Evolutionary conservation across 2,888 invertebrate species (phyloP).

Genomic region (Euplexia lucipara): DNA sequence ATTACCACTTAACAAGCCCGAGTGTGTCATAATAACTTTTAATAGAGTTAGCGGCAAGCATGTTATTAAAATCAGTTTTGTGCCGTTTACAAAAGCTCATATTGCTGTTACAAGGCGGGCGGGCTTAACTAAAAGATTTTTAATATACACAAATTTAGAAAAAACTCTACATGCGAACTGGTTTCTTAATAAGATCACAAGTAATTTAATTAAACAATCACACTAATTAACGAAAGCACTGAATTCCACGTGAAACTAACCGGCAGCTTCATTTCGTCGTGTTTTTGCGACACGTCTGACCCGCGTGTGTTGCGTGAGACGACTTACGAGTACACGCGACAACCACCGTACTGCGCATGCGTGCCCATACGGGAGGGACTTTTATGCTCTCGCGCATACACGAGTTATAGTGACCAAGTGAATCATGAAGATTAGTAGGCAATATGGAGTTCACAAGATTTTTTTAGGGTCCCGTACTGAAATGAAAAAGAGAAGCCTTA

Average conservation of each 20-base stretch:
- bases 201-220: neutral
- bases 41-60: neutral
- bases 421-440: conserved; percentile 39
- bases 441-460: conserved; percentile 16
- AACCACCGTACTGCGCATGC: conserved; percentile 48
- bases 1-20: neutral
- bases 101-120: conserved; percentile 7
- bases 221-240: conserved; percentile 35
- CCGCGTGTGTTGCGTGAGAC: conserved; percentile 27
- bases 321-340: conserved; percentile 30
- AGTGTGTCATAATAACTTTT: neutral
- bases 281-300: conserved; percentile 33
- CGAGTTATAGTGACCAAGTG: conserved; percentile 46
- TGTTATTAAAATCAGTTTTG: neutral
- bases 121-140: conserved; percentile 4
- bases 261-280: conserved; percentile 59
- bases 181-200: neutral
- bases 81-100: neutral
- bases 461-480: conserved; percentile 5
- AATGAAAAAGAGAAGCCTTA: too few relatives aligned
- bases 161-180: neutral
- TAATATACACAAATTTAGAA: neutral
- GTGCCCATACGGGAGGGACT: conserved; percentile 34
- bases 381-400: conserved; percentile 62
- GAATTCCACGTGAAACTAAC: conserved; percentile 56